Conservation (phyloP, 2,113 vertebrate species). For the Opisthocomus hoazin region DNA sequence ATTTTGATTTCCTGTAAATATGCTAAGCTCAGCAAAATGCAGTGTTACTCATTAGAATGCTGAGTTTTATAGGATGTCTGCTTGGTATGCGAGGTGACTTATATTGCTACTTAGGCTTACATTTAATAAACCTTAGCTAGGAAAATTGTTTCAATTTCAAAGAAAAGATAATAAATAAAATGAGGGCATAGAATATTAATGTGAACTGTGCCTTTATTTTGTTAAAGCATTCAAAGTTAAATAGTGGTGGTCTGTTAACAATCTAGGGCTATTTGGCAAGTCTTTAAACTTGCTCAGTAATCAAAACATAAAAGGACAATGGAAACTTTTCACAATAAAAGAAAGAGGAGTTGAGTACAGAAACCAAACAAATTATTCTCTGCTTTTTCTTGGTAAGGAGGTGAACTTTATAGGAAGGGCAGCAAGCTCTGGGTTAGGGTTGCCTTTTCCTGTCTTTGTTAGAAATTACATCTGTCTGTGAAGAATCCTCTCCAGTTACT, state of each 20-base stretch:
- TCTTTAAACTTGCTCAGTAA: constrained; percentile 55
- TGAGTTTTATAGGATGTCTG: constrained; percentile 2
- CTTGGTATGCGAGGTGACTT: constrained; percentile 29
- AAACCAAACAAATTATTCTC: constrained; percentile 46
- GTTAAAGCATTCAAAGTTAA: constrained; percentile 49
- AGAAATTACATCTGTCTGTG: constrained; percentile 47
- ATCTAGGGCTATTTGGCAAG: constrained; percentile 57
- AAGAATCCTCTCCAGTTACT: constrained; percentile 44
- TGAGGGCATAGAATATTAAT: constrained; percentile 44
- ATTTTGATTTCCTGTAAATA: constrained; percentile 12
- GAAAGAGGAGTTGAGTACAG: constrained; percentile 47
- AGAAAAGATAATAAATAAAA: constrained; percentile 56
- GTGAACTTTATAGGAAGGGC: constrained; percentile 62
- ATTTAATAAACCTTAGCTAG: constrained; percentile 47
- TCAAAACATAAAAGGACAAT: constrained; percentile 68
- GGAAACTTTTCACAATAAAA: constrained; percentile 63
- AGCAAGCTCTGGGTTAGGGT: constrained; percentile 26
- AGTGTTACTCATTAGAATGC: constrained; percentile 22
- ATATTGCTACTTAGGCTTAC: constrained; percentile 34
- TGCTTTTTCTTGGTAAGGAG: constrained; percentile 52
- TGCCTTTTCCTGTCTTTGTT: constrained; percentile 62
- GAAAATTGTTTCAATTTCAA: constrained; percentile 57
- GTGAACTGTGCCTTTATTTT: constrained; percentile 40
- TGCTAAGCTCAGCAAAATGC: constrained; percentile 6
- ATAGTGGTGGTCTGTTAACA: constrained; percentile 62